Evolutionary conservation across 2,113 vertebrate species (phyloP), one percentile per base, ranked within the genome.

Genomic region (Anoura caudifer): DNA sequence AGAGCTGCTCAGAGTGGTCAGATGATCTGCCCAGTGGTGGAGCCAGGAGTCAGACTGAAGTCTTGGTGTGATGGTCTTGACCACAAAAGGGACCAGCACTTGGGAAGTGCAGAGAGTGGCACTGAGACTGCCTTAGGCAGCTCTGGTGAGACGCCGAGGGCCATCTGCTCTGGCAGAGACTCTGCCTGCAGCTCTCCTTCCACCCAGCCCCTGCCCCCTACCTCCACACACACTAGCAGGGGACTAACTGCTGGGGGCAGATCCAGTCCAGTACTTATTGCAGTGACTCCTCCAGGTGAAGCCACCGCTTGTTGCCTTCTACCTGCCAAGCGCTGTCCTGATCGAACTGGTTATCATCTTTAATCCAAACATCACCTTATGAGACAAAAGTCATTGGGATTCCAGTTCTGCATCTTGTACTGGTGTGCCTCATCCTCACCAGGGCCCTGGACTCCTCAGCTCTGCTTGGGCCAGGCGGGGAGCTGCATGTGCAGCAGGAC

Each of bases 171-270:
- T 47, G 26, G 41, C 72, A 59, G n/a, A 41, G n/a, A 9, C 70
- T 56, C 41, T 24, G 50, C 26, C 26, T 63, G 28, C 56, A 20
- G 3, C 31, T 84, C 11, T 80, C 63, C 41, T 24, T 59, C 19
- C 33, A 15, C 17, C 31, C 4, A 7, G 61, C 26, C 26, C 61
- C 61, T 31, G 61, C 10, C 22, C 38, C 9, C 45, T 17, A 33
- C 45, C 16, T 0, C 36, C 13, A 31, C 14, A 22, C 12, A 1
- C 15, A 26, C 3, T 7, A n/a, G 24, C 0, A 0, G 36, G 50
- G 33, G 7, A 54, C 63, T 47, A 2, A 0, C 1, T 14, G 41
- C 59, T 54, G 83, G 19, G 38, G 7, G 67, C 50, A 87, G 43
- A 89, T 20, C 24, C 4, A 38, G 17, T 13, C 15, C 9, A 17